Conservation (phyloP, 1,140 invertebrate genomes). For the Drosophila lacteicornis region DNA sequence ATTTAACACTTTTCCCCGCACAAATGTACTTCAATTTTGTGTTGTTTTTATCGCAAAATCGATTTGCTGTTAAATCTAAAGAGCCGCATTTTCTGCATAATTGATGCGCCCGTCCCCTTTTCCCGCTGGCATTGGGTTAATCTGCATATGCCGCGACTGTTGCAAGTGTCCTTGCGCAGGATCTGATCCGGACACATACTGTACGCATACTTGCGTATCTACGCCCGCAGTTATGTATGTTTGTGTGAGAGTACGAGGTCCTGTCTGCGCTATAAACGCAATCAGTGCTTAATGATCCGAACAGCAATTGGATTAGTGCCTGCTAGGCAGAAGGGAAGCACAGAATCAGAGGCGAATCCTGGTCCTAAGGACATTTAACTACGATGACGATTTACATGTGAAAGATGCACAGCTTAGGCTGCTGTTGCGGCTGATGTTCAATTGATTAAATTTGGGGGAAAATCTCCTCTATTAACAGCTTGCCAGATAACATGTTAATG, state of each 20-base stretch:
- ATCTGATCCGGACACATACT: conserved; percentile 7
- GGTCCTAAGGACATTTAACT: conserved; percentile 9
- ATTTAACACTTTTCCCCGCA: conserved; percentile 43
- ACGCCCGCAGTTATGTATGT: neutral
- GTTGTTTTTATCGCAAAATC: conserved; percentile 42
- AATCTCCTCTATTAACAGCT: conserved; percentile 5
- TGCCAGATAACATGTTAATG: conserved; percentile 5
- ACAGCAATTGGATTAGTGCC: conserved; percentile 75
- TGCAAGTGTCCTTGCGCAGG: conserved; percentile 29
- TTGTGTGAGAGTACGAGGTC: conserved; percentile 2
- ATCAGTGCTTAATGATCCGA: conserved; percentile 80
- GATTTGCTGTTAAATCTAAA: conserved; percentile 49
- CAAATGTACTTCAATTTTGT: conserved; percentile 31
- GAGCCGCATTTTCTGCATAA: conserved; percentile 31
- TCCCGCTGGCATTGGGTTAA: conserved; percentile 41
- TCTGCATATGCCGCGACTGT: conserved; percentile 58
- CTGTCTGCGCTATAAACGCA: conserved; percentile 67
- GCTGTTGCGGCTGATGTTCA: conserved; percentile 6
- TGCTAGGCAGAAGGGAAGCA: conserved; percentile 38
- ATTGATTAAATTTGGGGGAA: conserved; percentile 36
- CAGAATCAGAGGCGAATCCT: conserved; percentile 13
- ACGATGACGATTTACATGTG: conserved; percentile 54
- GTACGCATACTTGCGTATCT: conserved; percentile 9
- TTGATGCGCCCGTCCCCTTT: conserved; percentile 33
- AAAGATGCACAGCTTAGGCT: conserved; percentile 34